Evolutionary conservation across 2,113 vertebrate genomes (phyloP).

Genomic region (Eidolon helvum): DNA sequence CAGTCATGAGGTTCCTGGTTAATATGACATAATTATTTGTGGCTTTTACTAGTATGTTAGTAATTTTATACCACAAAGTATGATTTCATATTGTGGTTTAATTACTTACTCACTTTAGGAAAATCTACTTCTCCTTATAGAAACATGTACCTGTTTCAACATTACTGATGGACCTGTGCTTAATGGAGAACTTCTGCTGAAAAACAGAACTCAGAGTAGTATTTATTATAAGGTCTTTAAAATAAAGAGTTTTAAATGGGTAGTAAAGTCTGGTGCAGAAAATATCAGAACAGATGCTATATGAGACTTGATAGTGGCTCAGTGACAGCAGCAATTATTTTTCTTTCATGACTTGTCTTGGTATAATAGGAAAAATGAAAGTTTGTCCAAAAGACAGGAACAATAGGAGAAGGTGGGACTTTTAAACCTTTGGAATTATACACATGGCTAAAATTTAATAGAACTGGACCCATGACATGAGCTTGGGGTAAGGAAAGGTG

Average conservation of each 20-base stretch:
- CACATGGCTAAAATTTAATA: not conserved
- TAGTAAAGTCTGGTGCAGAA: not conserved
- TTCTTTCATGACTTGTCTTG: not conserved
- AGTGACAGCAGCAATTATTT: not conserved
- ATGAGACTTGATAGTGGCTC: not conserved
- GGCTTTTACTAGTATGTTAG: not conserved
- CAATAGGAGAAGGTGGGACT: not conserved
- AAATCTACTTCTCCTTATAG: not conserved
- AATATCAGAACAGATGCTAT: not conserved
- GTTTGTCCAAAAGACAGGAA: not conserved
- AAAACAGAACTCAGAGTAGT: not conserved
- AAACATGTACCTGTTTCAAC: not conserved
- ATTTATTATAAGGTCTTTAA: not conserved
- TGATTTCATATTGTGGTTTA: conserved; percentile 18
- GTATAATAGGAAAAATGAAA: not conserved
- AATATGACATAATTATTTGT: not conserved
- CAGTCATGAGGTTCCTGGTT: not conserved
- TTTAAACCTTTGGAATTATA: not conserved
- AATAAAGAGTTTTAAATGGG: too few relatives aligned
- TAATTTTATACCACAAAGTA: conserved; percentile 6
- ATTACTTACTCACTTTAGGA: not conserved
- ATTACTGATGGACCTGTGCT: not conserved
- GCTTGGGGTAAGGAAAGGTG: not conserved
- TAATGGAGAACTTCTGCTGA: not conserved
- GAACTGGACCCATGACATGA: not conserved